Percentiles rank a stretch among this genome's conserved stretches.
phyloP scores from a whole-genome alignment of 2,797 vertebrate genomes.

The Channallabes apus region DNA sequence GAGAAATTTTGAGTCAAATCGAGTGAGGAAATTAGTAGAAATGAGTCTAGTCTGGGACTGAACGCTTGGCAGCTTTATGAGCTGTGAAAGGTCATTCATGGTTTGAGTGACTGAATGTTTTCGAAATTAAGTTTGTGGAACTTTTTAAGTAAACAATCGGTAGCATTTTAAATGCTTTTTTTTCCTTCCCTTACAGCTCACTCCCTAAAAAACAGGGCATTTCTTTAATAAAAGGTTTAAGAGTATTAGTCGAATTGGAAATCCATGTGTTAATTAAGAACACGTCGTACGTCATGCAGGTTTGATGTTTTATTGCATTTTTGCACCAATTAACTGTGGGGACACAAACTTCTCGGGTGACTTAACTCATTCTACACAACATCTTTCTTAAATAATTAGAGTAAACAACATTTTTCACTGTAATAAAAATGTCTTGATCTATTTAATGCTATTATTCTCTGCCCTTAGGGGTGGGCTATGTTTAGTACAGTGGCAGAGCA shows the following conservation, averaged over 20 bases:
- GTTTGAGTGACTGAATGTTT: neutral
- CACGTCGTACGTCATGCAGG: neutral
- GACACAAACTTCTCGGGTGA: neutral
- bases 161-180: neutral
- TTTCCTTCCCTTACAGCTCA: neutral
- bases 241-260: constrained; percentile 12
- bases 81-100: neutral
- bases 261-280: constrained; percentile 30
- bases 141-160: constrained; percentile 16
- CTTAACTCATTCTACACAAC: neutral
- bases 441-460: neutral
- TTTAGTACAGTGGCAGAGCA: constrained; percentile 4
- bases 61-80: constrained; percentile 16
- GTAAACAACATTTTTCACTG: constrained; percentile 21
- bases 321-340: constrained; percentile 19
- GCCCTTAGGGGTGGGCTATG: neutral
- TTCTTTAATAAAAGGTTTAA: neutral
- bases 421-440: constrained; percentile 19
- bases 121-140: neutral
- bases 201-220: neutral
- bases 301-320: constrained; percentile 1
- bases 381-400: constrained; percentile 27
- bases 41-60: neutral
- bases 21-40: constrained; percentile 17
- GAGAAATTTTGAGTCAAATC: constrained; percentile 15